Base-by-base conservation (phyloP, 1,140 invertebrate species). In the Magallana ariakensis region DNA sequence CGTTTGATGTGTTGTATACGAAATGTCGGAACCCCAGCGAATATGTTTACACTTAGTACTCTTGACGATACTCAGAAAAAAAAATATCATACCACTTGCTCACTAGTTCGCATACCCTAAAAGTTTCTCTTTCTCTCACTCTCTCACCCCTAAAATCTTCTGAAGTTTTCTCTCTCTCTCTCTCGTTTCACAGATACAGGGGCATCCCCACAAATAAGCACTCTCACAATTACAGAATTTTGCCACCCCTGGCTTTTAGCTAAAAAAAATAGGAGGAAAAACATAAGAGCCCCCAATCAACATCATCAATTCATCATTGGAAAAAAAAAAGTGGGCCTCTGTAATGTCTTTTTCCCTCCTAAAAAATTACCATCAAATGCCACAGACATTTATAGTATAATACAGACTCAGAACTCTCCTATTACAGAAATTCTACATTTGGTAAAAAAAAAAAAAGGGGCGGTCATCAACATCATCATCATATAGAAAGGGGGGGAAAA, bases 391-490 rank as follows among this genome's bases (percentile, higher is more conserved):
- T 19, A 75, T n/a, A 46, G 33, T 46, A 75, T 33, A 33, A 75
- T 19, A 75, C 66, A 46, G 33, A 46, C 33, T 46, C 33, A 46
- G 26, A 75, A 70, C 26, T 33, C 66, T 26, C 66, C 66, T 75
- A 75, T 26, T 19, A 26, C 26, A 75, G 66, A 75, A 75, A 75
- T 75, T 75, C 66, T 75, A 75, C 66, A 75, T 75, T 75, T 70
- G 62, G 62, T 70, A 70, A 70, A 70, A 70, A 70, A 70, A 70
- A 62, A 62, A 62, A 62, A 75, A 75, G 26, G 13, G 26, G 33
- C 15, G 10, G 33, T 13, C 33, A 46, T 46, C 33, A 46, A 4
- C 33, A 46, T 46, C 33, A 46, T 46, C 33, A 46, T 46, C 33
- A 75, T 13, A 70, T 13, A 60, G n/a, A 13, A 60, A 60, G n/a